Evolutionary conservation across 2,888 invertebrate species (phyloP).

Genomic region (Amiota minor): DNA sequence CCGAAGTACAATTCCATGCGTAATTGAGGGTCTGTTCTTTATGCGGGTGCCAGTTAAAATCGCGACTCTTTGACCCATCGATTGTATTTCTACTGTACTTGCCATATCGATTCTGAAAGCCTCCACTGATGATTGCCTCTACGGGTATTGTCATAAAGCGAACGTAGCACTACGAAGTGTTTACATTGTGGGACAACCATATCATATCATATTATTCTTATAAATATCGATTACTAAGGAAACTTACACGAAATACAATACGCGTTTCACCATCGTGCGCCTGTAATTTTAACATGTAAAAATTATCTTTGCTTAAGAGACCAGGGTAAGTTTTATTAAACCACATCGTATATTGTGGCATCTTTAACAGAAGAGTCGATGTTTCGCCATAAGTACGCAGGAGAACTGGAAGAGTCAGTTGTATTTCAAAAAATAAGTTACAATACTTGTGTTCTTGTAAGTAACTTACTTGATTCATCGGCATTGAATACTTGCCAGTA

Average conservation of each 20-base stretch:
- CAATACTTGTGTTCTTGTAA: background rate
- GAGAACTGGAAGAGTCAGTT: background rate
- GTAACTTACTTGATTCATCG: background rate
- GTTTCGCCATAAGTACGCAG: background rate
- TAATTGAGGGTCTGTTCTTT: background rate
- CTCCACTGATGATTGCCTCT: background rate
- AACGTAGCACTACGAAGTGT: background rate
- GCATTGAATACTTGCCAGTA: background rate
- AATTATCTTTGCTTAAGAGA: background rate
- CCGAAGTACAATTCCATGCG: background rate
- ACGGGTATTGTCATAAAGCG: background rate
- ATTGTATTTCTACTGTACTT: no score
- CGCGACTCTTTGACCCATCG: background rate
- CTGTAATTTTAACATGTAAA: background rate
- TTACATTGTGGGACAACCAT: background rate
- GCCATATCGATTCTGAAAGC: background rate
- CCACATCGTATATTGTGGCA: constrained; percentile 5
- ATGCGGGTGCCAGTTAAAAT: background rate
- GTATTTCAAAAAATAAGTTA: background rate
- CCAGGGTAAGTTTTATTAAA: background rate
- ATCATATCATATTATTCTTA: no score
- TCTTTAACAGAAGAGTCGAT: background rate
- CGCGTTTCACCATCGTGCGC: background rate
- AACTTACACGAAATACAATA: background rate
- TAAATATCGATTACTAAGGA: no score